Percentiles rank a stretch among this genome's conserved stretches.
These are phyloP conservation scores for Manacus vitellinus DNA, from an alignment of 2,113 vertebrate species.

Conservation along the genomic window DNA sequence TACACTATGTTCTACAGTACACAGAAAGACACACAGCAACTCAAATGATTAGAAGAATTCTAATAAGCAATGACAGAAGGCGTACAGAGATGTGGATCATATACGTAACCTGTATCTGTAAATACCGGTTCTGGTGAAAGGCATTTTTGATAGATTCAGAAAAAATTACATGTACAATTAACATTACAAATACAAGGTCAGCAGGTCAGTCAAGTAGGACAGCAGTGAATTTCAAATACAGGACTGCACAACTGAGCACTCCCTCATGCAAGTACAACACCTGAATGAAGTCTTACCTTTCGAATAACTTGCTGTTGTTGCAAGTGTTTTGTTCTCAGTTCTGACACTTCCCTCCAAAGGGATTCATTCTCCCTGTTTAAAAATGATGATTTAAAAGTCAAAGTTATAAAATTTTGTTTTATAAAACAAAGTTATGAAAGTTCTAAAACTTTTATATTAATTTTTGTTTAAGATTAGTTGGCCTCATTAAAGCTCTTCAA, in stretches of 20 bases:
- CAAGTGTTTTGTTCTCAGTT: constrained; percentile 90
- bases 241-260: background rate
- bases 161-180: background rate
- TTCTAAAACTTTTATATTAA: background rate
- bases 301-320: constrained; percentile 94
- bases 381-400: background rate
- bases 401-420: background rate
- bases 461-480: background rate
- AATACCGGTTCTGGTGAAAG: background rate
- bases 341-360: constrained; percentile 93
- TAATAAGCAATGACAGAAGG: background rate
- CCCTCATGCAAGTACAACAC: rapidly evolving
- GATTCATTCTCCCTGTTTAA: constrained; percentile 90
- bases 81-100: background rate
- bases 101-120: background rate
- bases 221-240: background rate
- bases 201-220: background rate
- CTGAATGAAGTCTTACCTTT: constrained; percentile 76
- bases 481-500: background rate
- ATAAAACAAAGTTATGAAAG: background rate
- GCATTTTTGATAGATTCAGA: background rate
- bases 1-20: background rate
- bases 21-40: background rate
- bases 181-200: background rate
- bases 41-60: background rate